Evolutionary conservation across 2,888 invertebrate genomes (phyloP), one percentile per base, ranked within the genome.

Genomic region (Oasisia sp.): DNA sequence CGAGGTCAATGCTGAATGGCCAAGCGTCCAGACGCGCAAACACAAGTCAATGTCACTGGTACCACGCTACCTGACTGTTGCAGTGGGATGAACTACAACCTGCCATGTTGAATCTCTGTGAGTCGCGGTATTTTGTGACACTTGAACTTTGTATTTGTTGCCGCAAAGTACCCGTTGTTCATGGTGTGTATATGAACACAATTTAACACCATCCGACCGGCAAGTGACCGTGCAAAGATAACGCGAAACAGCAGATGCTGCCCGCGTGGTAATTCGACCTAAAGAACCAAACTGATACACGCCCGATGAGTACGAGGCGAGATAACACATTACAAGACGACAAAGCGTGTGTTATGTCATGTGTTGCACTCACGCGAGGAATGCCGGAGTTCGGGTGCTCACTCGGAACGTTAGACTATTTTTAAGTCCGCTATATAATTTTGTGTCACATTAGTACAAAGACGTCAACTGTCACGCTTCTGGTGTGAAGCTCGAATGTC

Each of bases 371-470:
- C 74, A n/a, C 74, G 27, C 50, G 74, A 74, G 14, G 74, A n/a
- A 19, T 74, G 74, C 7, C 27, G n/a, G 74, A 74, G 27, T 74
- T 74, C 27, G 74, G 74, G 14, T 27, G 27, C 50, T 14, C 74
- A 27, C 27, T n/a, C 27, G 7, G 27, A 74, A 74, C 74, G 27
- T 74, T 50, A 3, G 27, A 74, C 74, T n/a, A 74, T 74, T 19
- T 74, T 74, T 74, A 19, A 74, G 3, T 27, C n/a, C 74, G 7
- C 1, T 74, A 27, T n/a, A 74, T 74, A 27, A 74, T 19, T 27
- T 74, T 27, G 74, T 74, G 74, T 74, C 74, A 74, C 74, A 74
- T 74, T 74, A 74, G 74, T 74, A n/a, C 74, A 74, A 19, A 74
- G 27, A 74, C n/a, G 74, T 74, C 74, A 74, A 74, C n/a, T 74